Conservation (phyloP, 2,888 invertebrate genomes). For the Ophion slaviceki region DNA sequence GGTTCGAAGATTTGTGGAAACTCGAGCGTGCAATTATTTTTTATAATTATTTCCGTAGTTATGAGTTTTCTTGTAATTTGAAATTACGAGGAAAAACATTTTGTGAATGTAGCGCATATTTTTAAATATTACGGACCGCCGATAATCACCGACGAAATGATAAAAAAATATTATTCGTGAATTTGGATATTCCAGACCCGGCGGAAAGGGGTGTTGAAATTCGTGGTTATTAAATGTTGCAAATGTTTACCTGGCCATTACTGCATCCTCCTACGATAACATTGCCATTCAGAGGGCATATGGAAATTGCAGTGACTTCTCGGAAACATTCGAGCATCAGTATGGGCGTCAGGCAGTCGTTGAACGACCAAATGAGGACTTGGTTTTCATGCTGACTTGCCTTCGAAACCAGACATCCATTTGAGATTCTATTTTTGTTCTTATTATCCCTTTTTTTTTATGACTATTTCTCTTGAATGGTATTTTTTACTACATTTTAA, state of each 20-base stretch:
- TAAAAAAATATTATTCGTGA: not conserved
- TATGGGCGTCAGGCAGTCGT: conserved; percentile 89
- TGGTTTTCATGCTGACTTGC: conserved; percentile 87
- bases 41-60: not conserved
- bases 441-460: not conserved
- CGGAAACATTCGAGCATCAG: conserved; percentile 88
- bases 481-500: not conserved
- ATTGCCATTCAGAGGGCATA: conserved; percentile 89
- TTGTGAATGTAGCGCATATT: not conserved
- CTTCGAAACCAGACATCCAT: conserved; percentile 71
- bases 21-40: not conserved
- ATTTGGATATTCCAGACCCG: not conserved
- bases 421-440: not conserved
- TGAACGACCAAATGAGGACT: conserved; percentile 90
- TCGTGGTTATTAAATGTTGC: conserved; percentile 6
- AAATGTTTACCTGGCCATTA: conserved; percentile 85
- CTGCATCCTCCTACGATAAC: conserved; percentile 89
- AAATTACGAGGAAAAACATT: not conserved
- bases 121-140: not conserved
- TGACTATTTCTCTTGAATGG: not conserved
- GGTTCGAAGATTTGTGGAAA: not conserved
- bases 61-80: not conserved
- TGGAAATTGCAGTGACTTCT: conserved; percentile 87
- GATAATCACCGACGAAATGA: not conserved
- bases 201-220: not conserved